These are phyloP conservation scores for Todiramphus chloris DNA, from an alignment of 2,113 vertebrate genomes.

Conservation along the genomic window DNA sequence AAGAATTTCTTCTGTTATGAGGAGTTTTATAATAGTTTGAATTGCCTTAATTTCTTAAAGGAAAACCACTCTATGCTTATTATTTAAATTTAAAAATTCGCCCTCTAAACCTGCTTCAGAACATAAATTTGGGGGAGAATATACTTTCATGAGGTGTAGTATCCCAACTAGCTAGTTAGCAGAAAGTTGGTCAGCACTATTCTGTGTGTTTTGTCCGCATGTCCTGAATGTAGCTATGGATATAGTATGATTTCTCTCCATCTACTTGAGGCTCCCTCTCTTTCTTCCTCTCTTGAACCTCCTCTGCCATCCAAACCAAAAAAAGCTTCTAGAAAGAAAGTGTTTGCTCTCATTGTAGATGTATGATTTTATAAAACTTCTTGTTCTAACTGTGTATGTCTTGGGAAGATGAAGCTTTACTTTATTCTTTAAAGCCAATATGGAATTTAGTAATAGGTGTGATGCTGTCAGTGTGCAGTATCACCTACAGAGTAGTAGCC, in stretches of 20 bases:
- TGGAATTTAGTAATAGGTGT: neutral
- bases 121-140: neutral
- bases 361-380: fast-evolving
- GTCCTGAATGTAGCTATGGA: fast-evolving
- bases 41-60: neutral
- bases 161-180: neutral
- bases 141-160: neutral
- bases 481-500: neutral
- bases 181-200: neutral
- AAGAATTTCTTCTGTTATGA: conserved; percentile 8
- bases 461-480: neutral
- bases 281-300: neutral
- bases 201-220: neutral
- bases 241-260: neutral
- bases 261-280: neutral
- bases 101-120: neutral
- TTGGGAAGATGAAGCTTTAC: neutral
- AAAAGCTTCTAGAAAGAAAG: neutral
- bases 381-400: neutral
- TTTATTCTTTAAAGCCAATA: neutral
- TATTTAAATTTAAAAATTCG: neutral
- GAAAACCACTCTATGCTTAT: neutral
- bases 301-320: neutral
- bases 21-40: neutral
- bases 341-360: neutral